phyloP scores from a whole-genome alignment of 2,113 vertebrate species.

The Myodes glareolus region DNA sequence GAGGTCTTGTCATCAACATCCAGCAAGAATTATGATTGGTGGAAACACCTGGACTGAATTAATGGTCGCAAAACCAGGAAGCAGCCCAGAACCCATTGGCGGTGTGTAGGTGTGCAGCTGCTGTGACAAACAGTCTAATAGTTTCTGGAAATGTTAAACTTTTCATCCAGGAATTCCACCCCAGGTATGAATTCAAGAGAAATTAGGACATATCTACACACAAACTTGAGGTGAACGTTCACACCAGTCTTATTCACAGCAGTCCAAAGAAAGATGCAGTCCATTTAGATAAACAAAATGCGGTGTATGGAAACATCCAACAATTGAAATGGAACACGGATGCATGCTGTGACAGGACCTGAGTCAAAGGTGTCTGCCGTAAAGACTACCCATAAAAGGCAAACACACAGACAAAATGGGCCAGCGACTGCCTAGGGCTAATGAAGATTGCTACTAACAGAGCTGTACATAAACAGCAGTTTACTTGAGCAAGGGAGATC shows the following conservation, averaged over 20 bases:
- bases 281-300: neutral
- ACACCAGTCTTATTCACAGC: neutral
- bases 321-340: neutral
- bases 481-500: neutral
- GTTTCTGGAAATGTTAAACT: neutral
- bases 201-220: neutral
- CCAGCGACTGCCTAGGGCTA: neutral
- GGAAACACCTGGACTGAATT: neutral
- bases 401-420: constrained; percentile 3
- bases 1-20: neutral
- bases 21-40: neutral
- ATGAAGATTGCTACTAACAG: neutral
- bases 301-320: neutral
- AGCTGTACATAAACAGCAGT: neutral
- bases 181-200: neutral
- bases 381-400: neutral
- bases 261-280: neutral
- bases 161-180: neutral
- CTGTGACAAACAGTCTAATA: neutral
- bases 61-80: neutral
- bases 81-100: neutral
- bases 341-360: neutral
- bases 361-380: neutral
- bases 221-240: neutral
- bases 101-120: neutral